Evolutionary conservation across 2,888 invertebrate genomes (phyloP).

Genomic region (Ennomos quercinarius): DNA sequence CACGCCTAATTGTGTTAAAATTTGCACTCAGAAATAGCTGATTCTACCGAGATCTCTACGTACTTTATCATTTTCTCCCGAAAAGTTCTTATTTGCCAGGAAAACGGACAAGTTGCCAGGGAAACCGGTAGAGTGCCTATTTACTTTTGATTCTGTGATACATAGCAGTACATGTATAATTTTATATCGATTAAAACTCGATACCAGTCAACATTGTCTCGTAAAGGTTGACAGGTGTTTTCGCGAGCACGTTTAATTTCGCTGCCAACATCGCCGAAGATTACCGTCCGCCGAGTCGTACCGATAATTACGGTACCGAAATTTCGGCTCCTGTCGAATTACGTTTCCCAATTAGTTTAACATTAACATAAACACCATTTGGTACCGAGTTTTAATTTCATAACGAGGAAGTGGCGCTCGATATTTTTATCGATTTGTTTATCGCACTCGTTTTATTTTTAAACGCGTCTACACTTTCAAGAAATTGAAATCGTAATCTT

Average conservation of each 20-base stretch:
- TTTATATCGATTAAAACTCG: constrained; percentile 20
- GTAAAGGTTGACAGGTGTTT: constrained; percentile 33
- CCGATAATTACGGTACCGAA: constrained; percentile 32
- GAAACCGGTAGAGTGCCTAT: too few relatives aligned
- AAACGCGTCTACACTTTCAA: constrained; percentile 22
- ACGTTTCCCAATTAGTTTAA: constrained; percentile 22
- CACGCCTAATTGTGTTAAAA: too few relatives aligned
- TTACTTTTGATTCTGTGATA: too few relatives aligned
- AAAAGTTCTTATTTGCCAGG: too few relatives aligned
- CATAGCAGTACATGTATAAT: constrained; percentile 12
- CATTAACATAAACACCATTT: constrained; percentile 25
- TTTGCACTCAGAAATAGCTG: too few relatives aligned
- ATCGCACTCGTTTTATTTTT: constrained; percentile 38
- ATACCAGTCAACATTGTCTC: constrained; percentile 10
- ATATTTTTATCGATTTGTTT: constrained; percentile 36
- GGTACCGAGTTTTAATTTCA: constrained; percentile 38
- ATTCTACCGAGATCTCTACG: too few relatives aligned
- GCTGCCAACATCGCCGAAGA: constrained; percentile 25
- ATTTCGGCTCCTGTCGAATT: constrained; percentile 19
- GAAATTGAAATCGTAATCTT: constrained; percentile 32
- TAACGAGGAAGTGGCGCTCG: constrained; percentile 32
- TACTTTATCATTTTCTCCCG: too few relatives aligned
- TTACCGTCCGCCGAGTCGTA: constrained; percentile 23
- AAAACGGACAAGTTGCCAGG: too few relatives aligned
- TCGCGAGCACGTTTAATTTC: constrained; percentile 26